These are phyloP conservation scores for Drosophila virilis DNA, from an alignment of 1,140 invertebrate genomes.

Conservation along the genomic window DNA sequence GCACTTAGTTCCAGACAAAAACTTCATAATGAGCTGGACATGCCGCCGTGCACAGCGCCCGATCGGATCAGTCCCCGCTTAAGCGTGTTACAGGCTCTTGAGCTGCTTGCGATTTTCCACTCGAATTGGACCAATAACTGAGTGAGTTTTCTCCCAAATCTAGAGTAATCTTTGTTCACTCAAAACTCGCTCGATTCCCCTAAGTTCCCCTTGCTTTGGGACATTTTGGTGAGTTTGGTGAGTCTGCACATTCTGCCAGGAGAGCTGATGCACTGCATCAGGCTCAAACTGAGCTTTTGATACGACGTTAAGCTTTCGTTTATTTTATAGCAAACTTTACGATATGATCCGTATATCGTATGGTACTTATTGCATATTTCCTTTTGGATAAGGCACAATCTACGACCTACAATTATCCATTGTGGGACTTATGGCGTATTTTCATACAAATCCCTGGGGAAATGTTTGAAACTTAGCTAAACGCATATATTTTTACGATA, in stretches of 20 bases:
- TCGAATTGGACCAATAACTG: neutral
- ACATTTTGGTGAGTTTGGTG: conserved; percentile 2
- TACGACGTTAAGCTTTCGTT: neutral
- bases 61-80: no score
- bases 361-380: conserved; percentile 9
- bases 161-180: neutral
- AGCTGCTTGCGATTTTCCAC: conserved; percentile 26
- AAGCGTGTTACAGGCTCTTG: conserved; percentile 18
- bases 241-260: conserved; percentile 6
- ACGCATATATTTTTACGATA: no score
- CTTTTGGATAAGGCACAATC: neutral
- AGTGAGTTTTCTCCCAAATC: neutral
- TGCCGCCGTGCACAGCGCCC: no score
- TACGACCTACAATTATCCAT: conserved; percentile 10
- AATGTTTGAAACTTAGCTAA: neutral
- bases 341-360: conserved; percentile 2
- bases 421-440: neutral
- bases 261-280: neutral
- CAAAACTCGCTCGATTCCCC: neutral
- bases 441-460: neutral
- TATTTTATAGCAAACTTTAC: neutral
- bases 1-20: neutral
- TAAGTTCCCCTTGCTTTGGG: neutral
- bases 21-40: no score
- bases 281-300: neutral